phyloP scores from a whole-genome alignment of 2,113 vertebrate species.

The Gasterosteus nipponicus region DNA sequence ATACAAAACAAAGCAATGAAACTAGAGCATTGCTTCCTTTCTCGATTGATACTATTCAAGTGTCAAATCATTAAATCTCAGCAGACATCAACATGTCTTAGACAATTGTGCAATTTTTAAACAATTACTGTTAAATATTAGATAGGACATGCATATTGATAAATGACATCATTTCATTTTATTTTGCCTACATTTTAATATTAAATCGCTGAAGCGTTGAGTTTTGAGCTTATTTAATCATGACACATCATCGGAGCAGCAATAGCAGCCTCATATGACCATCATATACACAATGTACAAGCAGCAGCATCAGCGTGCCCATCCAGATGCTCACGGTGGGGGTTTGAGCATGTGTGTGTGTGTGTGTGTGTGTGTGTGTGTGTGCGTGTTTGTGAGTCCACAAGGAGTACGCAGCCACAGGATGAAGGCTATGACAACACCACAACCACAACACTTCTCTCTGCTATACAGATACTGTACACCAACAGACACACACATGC shows the following conservation, averaged over 20 bases:
- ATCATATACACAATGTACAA: constrained; percentile 35
- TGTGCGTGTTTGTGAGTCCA: constrained; percentile 28
- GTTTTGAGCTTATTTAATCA: constrained; percentile 23
- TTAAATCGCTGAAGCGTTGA: neutral
- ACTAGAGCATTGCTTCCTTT: neutral
- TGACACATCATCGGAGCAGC: constrained; percentile 35
- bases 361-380: constrained; percentile 11
- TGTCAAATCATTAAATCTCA: neutral
- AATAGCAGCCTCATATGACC: constrained; percentile 16
- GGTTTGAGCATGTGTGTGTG: neutral
- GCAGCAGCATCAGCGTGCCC: constrained; percentile 28
- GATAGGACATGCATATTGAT: neutral
- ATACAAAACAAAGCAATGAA: constrained; percentile 5
- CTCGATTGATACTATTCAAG: too few relatives aligned
- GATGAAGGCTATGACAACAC: constrained; percentile 51
- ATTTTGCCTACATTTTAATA: neutral
- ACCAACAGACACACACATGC: neutral
- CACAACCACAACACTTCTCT: constrained; percentile 4
- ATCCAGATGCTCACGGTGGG: constrained; percentile 30
- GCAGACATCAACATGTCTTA: neutral
- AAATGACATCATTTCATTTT: neutral
- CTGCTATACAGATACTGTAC: neutral
- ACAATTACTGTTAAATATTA: neutral
- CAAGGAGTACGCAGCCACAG: constrained; percentile 26
- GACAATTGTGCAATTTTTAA: neutral